A percentile compares a stretch with the other conserved stretches of the same genome.
These are phyloP conservation scores for Noctuana brunneofusca DNA, from an alignment of 2,888 invertebrate genomes.

Conservation along the genomic window DNA sequence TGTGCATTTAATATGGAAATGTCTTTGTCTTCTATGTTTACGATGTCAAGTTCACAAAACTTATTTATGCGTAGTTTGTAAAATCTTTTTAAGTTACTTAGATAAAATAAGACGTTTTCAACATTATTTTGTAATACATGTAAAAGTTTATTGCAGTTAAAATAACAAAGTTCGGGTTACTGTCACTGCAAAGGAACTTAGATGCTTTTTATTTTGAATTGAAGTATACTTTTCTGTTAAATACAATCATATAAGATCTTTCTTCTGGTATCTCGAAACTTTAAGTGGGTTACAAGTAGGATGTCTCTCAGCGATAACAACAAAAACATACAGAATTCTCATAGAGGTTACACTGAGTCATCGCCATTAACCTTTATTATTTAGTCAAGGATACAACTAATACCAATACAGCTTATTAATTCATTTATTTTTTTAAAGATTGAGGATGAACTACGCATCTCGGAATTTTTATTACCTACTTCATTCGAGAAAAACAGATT, in stretches of 20 bases:
- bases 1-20: no score
- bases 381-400: constrained; percentile 20
- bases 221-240: no score
- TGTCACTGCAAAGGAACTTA: no score
- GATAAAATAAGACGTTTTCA: no score
- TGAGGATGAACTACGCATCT: constrained; percentile 8
- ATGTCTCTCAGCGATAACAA: neutral
- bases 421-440: constrained; percentile 6
- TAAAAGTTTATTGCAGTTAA: no score
- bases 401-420: constrained; percentile 5
- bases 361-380: constrained; percentile 15
- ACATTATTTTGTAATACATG: no score
- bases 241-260: no score
- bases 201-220: no score
- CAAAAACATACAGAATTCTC: constrained; percentile 15
- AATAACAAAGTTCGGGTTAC: no score
- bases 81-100: no score
- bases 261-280: no score
- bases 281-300: constrained; percentile 1
- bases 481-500: neutral
- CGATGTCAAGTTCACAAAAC: neutral
- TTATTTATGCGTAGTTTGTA: neutral
- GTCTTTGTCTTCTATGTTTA: neutral
- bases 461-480: constrained; percentile 3
- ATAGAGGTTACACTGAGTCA: constrained; percentile 18